Conservation (phyloP, 2,113 vertebrate genomes). For the Cyanoliseus patagonus region DNA sequence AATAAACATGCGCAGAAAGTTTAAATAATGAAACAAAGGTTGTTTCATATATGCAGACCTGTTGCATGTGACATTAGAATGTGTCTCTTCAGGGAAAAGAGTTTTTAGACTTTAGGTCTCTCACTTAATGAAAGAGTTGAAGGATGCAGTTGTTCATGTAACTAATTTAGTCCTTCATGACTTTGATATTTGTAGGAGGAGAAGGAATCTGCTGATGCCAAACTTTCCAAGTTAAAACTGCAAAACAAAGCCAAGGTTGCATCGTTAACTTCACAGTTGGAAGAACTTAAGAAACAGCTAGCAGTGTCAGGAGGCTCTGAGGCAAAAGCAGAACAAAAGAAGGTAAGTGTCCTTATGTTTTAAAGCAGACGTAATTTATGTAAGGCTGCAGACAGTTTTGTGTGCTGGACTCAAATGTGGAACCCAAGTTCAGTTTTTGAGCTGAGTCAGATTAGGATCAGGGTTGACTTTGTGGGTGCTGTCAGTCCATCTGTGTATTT, state of each 20-base stretch:
- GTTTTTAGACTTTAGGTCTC: background rate
- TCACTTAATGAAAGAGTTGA: background rate
- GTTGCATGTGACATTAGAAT: background rate
- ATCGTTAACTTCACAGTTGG: constrained; percentile 82
- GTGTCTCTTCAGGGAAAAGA: background rate
- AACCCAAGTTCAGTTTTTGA: background rate
- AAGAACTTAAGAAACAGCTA: constrained; percentile 82
- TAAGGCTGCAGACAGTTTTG: background rate
- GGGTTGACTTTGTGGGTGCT: background rate
- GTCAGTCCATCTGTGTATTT: background rate
- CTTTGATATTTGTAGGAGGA: constrained; percentile 74
- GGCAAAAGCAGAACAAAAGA: constrained; percentile 74
- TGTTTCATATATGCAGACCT: background rate
- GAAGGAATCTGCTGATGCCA: constrained; percentile 83
- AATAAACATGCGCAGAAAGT: background rate
- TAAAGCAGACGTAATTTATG: background rate
- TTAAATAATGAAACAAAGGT: background rate
- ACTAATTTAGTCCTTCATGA: background rate
- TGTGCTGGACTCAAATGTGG: background rate
- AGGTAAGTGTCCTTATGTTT: constrained; percentile 55
- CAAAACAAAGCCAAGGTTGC: constrained; percentile 90
- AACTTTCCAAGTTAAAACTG: constrained; percentile 85
- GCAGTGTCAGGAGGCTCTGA: constrained; percentile 47
- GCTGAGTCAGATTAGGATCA: background rate
- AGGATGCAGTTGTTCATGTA: background rate